A percentile compares a stretch with the other conserved stretches of the same genome.
Evolutionary conservation across 2,888 invertebrate genomes (phyloP).

Genomic region (Hypomecis atomaria): DNA sequence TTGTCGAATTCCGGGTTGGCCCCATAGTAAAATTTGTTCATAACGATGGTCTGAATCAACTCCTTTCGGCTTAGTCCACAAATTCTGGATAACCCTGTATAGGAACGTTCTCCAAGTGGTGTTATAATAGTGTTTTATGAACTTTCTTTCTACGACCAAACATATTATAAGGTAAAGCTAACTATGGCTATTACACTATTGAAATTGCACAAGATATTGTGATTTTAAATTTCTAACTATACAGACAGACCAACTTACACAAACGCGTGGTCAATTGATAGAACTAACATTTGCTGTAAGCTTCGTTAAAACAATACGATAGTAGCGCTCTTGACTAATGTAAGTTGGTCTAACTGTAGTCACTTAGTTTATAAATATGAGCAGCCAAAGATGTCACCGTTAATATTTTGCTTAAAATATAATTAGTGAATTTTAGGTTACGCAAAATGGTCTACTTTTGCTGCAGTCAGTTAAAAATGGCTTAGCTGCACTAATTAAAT

Average conservation of each 20-base stretch:
- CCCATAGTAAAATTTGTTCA: no score
- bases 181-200: slow-evolving; percentile 40
- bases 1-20: no score
- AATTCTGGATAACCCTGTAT: no score
- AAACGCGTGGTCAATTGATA: not conserved
- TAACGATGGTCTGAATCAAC: no score
- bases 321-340: not conserved
- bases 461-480: no score
- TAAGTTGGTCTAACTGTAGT: not conserved
- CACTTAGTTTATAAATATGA: slow-evolving; percentile 2
- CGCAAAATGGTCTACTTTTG: no score
- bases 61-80: no score
- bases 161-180: slow-evolving; percentile 41
- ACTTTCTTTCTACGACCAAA: slow-evolving; percentile 14
- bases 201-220: slow-evolving; percentile 40
- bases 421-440: no score
- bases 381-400: slow-evolving; percentile 9
- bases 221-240: not conserved
- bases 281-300: not conserved
- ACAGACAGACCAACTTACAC: not conserved
- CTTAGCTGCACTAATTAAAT: no score
- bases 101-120: no score
- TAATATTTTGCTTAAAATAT: slow-evolving; percentile 7
- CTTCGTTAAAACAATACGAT: not conserved
- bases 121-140: not conserved